Evolutionary conservation across 2,888 invertebrate genomes (phyloP), one percentile per base, ranked within the genome.

Genomic region (Aethes cnicana): DNA sequence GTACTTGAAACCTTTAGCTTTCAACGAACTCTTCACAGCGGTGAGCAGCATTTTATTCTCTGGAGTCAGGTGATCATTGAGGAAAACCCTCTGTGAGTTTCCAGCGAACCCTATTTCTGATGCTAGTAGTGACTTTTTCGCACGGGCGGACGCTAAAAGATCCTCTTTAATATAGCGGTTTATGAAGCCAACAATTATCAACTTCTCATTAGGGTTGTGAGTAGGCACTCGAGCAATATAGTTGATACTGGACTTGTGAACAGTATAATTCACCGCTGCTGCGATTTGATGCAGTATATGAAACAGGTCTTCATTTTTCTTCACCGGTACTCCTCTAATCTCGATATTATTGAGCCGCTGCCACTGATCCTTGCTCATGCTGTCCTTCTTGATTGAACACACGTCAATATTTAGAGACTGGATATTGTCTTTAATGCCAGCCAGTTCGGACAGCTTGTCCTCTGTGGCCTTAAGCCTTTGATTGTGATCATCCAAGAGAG

Each of bases 161-260:
- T 43, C 32, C 21, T 43, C 43, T 20, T 43, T 43, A 5, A 43
- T 20, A 11, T 32, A 43, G 1, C 43, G 20, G 9, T 32, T 43
- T 1, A n/a, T 21, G 7, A 43, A 43, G 4, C 30, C 5, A 20
- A 21, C 21, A 0, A 43, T n/a, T 2, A 32, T 32, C 1, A 8
- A 43, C 2, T 42, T 42, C 5, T 42, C 20, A 2, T 18, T 42
- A 4, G 42, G 28, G n/a, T 41, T 17, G 2, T 28, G 18, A 3
- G 14, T 28, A 4, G 41, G 28, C 3, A 28, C 12, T 12, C 42
- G 11, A 3, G 41, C 17, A 11, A 42, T 42, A 8, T 42, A 30
- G 6, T 42, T 42, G 1, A 30, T 18, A 5, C 7, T 4, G 3
- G 2, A 8, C n/a, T 18, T 36, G 2, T 9, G 18, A 36, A 36